A percentile compares a stretch with the other conserved stretches of the same genome.
Conservation (phyloP, 2,888 invertebrate genomes). For the Coronaproctus castanopsis region DNA sequence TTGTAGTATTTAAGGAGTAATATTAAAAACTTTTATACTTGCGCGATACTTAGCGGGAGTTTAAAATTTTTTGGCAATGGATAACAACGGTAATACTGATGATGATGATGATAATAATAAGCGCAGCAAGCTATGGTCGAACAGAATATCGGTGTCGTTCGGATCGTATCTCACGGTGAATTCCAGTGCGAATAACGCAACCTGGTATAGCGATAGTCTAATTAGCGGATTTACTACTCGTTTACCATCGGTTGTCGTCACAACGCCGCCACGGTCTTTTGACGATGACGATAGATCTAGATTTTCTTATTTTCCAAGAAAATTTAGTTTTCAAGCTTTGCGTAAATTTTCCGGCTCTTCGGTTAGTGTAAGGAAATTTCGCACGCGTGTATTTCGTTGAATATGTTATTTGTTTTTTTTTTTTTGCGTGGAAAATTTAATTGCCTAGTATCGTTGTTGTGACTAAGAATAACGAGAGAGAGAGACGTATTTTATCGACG, state of each 20-base stretch:
- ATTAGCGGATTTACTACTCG: conserved; percentile 14
- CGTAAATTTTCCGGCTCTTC: conserved; percentile 11
- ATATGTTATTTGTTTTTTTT: too few species aligned
- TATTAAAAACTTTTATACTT: too few species aligned
- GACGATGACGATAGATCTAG: conserved; percentile 11
- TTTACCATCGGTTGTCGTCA: conserved; percentile 16
- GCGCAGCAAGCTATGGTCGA: neutral
- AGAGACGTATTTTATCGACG: too few species aligned
- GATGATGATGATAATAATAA: neutral
- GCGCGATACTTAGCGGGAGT: too few species aligned
- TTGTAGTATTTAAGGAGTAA: too few species aligned
- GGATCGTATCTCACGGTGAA: neutral
- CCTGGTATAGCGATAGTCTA: conserved; percentile 13
- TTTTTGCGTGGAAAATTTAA: too few species aligned
- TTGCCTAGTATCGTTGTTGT: too few species aligned
- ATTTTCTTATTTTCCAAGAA: conserved; percentile 10
- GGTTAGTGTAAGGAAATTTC: conserved; percentile 7
- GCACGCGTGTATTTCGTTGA: neutral
- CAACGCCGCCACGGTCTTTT: conserved; percentile 15
- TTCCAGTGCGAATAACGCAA: neutral
- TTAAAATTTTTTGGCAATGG: too few species aligned
- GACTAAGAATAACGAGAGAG: too few species aligned
- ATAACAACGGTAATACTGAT: neutral
- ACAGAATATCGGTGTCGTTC: neutral
- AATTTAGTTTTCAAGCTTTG: conserved; percentile 13